Conservation (phyloP, 2,797 vertebrate species). For the Vespertilio murinus region DNA sequence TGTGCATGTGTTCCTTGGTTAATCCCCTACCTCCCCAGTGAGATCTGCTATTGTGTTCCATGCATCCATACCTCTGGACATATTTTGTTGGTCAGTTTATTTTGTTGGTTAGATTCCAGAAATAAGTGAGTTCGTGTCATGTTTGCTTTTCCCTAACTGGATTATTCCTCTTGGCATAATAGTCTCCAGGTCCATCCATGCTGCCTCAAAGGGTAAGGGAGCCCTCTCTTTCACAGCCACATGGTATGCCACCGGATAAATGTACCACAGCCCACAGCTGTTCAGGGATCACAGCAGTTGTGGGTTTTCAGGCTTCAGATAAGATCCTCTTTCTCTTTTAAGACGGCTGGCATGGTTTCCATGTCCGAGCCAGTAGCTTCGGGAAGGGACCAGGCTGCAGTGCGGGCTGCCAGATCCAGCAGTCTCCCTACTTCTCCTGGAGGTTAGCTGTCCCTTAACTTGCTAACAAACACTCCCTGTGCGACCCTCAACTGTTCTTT, state of each 20-base stretch:
- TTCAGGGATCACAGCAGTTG: too few relatives aligned
- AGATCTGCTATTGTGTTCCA: background rate
- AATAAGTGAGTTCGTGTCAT: background rate
- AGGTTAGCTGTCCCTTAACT: too few relatives aligned
- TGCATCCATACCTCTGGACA: background rate
- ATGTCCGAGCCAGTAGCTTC: too few relatives aligned
- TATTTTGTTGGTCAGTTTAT: background rate
- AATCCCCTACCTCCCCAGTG: background rate
- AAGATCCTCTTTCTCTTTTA: too few relatives aligned
- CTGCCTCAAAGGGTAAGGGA: background rate
- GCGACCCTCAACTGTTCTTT: too few relatives aligned
- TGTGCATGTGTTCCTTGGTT: background rate
- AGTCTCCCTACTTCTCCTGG: too few relatives aligned
- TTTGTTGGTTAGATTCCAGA: background rate
- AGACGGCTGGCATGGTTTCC: too few relatives aligned
- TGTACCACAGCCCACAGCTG: background rate
- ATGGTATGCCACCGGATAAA: background rate
- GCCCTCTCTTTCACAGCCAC: background rate
- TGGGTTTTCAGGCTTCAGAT: too few relatives aligned
- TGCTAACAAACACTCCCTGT: too few relatives aligned
- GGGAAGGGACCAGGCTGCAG: too few relatives aligned
- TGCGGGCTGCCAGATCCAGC: too few relatives aligned
- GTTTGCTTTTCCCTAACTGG: background rate
- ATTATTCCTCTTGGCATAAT: background rate
- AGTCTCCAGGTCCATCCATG: background rate